A percentile compares a stretch with the other conserved stretches of the same genome.
Evolutionary conservation across 2,113 vertebrate species (phyloP).

Genomic region (Numida meleagris): DNA sequence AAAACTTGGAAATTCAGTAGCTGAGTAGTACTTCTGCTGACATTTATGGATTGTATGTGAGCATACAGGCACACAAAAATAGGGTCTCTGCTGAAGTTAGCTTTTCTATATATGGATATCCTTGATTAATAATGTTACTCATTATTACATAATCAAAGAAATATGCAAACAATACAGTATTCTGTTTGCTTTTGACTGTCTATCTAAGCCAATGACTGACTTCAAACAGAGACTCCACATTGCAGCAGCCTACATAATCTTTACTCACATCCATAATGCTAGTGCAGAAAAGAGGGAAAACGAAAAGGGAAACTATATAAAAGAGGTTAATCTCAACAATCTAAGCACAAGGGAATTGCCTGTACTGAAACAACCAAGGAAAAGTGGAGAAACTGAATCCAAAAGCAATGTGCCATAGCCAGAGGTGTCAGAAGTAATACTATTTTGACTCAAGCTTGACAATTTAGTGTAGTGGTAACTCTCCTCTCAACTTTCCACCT

Average conservation of each 20-base stretch:
- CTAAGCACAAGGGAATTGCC: constrained; percentile 23
- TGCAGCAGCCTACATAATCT: neutral
- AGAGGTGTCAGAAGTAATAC: neutral
- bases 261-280: neutral
- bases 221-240: neutral
- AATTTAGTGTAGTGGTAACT: neutral
- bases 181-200: neutral
- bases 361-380: constrained; percentile 9
- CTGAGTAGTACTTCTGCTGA: neutral
- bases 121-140: neutral
- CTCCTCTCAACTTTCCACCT: constrained; percentile 48
- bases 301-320: neutral
- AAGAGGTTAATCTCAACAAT: neutral
- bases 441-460: constrained; percentile 9
- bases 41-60: neutral
- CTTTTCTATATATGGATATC: neutral
- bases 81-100: neutral
- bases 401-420: constrained; percentile 4
- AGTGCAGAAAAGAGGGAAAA: neutral
- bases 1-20: neutral
- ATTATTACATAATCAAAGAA: neutral
- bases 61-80: neutral
- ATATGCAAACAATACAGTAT: neutral
- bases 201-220: neutral
- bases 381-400: constrained; percentile 36